Percentiles rank a stretch among this genome's conserved stretches.
Conservation (phyloP, 2,888 invertebrate species). For the Lycaena phlaeas region DNA sequence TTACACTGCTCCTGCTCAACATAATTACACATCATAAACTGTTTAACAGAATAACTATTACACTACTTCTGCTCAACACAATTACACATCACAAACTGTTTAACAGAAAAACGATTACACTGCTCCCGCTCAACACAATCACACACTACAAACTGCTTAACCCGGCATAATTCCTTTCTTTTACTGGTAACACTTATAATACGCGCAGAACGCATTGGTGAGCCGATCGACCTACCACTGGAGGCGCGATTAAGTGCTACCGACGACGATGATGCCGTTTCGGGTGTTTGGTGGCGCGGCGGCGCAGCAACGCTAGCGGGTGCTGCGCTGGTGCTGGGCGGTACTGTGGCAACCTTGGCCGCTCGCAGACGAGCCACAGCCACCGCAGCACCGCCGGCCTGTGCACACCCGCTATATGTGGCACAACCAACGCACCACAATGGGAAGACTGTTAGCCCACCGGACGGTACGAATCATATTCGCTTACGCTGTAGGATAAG, state of each 20-base stretch:
- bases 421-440: constrained; percentile 38
- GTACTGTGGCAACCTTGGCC: constrained; percentile 30
- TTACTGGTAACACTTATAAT: too few species aligned
- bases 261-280: constrained; percentile 20
- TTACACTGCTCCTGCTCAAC: too few species aligned
- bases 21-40: too few species aligned
- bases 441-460: constrained; percentile 36
- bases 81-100: too few species aligned
- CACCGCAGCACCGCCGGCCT: constrained; percentile 20
- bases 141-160: too few species aligned
- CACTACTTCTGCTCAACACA: too few species aligned
- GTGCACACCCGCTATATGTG: constrained; percentile 32
- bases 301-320: constrained; percentile 22
- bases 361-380: constrained; percentile 25
- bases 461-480: constrained; percentile 34
- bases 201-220: constrained; percentile 38
- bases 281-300: constrained; percentile 20
- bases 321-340: constrained; percentile 23
- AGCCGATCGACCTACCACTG: constrained; percentile 32
- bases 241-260: constrained; percentile 19
- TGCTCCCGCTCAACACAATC: too few species aligned
- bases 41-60: too few species aligned
- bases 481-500: too few species aligned
- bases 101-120: too few species aligned
- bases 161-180: too few species aligned